Percentiles rank a stretch among this genome's conserved stretches.
Conservation (phyloP, 2,113 vertebrate genomes). For the Mirounga angustirostris region DNA sequence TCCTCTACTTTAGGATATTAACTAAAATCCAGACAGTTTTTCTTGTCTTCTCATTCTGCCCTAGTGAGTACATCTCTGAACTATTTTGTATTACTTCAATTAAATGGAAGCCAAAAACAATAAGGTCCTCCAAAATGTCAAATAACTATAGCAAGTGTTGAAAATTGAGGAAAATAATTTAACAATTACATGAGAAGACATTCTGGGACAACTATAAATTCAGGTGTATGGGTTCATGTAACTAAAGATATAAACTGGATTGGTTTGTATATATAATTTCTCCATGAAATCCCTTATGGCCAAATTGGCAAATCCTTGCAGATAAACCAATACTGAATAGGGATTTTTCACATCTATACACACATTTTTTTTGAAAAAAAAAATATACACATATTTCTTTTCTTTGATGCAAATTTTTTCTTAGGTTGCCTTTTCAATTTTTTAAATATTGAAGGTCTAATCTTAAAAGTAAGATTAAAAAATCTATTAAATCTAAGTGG, state of each 20-base stretch:
- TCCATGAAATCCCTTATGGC: not conserved
- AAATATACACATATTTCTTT: not conserved
- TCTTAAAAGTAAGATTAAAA: not conserved
- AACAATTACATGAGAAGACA: not conserved
- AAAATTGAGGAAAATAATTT: slow-evolving; percentile 27
- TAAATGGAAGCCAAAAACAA: not conserved
- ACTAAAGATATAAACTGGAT: not conserved
- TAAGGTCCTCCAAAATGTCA: not conserved
- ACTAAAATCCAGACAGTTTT: not conserved
- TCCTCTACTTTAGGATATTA: not conserved
- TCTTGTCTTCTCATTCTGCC: not conserved
- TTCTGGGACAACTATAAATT: slow-evolving; percentile 1
- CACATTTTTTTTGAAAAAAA: not conserved
- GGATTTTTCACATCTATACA: not conserved
- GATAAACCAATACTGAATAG: slow-evolving; percentile 3
- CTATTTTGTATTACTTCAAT: not conserved
- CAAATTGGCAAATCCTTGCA: not conserved
- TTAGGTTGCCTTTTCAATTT: not conserved
- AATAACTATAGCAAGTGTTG: not conserved
- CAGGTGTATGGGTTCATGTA: not conserved
- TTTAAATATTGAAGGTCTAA: not conserved
- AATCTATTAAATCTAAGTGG: not conserved
- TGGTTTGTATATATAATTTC: not conserved
- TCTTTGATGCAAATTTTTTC: not conserved
- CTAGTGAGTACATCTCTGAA: not conserved